These are phyloP conservation scores for Allobates femoralis DNA, from an alignment of 2,797 vertebrate genomes.

Conservation along the genomic window DNA sequence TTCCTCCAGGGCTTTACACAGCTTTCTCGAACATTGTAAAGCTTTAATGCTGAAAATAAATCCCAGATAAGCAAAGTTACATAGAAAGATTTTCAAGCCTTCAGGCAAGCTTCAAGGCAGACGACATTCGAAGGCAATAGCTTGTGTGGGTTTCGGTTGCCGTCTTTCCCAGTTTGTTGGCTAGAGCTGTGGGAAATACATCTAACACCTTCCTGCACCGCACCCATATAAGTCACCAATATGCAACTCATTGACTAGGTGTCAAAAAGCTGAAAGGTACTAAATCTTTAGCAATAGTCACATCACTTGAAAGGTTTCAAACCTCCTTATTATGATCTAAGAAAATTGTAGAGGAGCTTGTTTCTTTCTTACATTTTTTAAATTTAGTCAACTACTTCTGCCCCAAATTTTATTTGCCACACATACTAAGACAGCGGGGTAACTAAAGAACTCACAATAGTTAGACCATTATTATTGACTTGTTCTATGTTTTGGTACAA, in stretches of 20 bases:
- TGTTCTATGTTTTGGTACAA: no score
- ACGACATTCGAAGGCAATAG: slow-evolving; percentile 36
- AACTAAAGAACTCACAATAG: no score
- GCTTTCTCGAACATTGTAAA: slow-evolving; percentile 33
- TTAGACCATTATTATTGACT: no score
- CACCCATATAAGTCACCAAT: not conserved
- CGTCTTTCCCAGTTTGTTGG: slow-evolving; percentile 33
- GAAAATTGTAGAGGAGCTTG: not conserved
- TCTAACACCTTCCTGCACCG: slow-evolving; percentile 13
- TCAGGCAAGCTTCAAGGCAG: slow-evolving; percentile 53
- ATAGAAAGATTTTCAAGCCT: slow-evolving; percentile 55
- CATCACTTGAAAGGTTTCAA: not conserved
- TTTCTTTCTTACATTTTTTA: not conserved
- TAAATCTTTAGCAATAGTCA: slow-evolving; percentile 26
- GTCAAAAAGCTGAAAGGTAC: slow-evolving; percentile 23
- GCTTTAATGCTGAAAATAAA: slow-evolving; percentile 45
- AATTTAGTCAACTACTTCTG: not conserved
- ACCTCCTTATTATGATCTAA: not conserved
- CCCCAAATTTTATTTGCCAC: not conserved
- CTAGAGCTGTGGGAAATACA: slow-evolving; percentile 33
- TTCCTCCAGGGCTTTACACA: slow-evolving; percentile 24
- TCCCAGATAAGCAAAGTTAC: slow-evolving; percentile 43
- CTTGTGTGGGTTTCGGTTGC: slow-evolving; percentile 26
- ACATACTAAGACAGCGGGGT: not conserved
- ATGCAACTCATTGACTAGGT: slow-evolving; percentile 27